Conservation (phyloP, 2,888 invertebrate genomes). For the Pimpla rufipes region DNA sequence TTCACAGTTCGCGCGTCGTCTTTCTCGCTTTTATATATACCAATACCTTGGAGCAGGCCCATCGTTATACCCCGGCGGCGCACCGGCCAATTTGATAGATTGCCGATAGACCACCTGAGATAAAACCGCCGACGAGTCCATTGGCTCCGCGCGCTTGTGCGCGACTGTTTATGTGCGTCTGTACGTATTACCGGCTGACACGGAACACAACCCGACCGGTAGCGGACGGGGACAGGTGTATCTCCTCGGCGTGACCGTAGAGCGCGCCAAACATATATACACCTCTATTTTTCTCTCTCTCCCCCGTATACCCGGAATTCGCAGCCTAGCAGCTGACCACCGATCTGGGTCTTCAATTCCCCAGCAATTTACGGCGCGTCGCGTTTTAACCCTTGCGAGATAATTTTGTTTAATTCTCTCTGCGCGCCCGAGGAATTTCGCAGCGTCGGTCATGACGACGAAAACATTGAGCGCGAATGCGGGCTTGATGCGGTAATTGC, state of each 20-base stretch:
- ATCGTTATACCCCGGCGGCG: conserved; percentile 39
- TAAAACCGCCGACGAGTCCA: conserved; percentile 66
- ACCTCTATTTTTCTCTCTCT: background rate
- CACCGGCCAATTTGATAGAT: conserved; percentile 80
- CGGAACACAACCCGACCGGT: conserved; percentile 21
- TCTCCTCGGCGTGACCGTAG: conserved; percentile 53
- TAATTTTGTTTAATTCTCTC: background rate
- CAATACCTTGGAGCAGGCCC: background rate
- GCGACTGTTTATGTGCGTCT: conserved; percentile 13
- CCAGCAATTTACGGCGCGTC: background rate
- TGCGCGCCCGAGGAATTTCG: background rate
- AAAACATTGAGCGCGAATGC: background rate
- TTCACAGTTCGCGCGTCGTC: conserved; percentile 62
- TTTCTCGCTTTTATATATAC: conserved; percentile 5
- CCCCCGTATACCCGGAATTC: conserved; percentile 34
- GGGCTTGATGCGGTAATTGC: background rate
- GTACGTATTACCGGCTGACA: conserved; percentile 9
- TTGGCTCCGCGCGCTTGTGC: conserved; percentile 16
- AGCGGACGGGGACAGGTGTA: conserved; percentile 63
- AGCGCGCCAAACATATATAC: conserved; percentile 10
- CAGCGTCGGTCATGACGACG: background rate
- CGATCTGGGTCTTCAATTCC: conserved; percentile 9
- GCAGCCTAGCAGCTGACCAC: conserved; percentile 60
- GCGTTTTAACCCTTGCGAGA: background rate
- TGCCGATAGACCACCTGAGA: conserved; percentile 76